Conservation (phyloP, 2,888 invertebrate genomes). For the Callyntrura guangdongensis region DNA sequence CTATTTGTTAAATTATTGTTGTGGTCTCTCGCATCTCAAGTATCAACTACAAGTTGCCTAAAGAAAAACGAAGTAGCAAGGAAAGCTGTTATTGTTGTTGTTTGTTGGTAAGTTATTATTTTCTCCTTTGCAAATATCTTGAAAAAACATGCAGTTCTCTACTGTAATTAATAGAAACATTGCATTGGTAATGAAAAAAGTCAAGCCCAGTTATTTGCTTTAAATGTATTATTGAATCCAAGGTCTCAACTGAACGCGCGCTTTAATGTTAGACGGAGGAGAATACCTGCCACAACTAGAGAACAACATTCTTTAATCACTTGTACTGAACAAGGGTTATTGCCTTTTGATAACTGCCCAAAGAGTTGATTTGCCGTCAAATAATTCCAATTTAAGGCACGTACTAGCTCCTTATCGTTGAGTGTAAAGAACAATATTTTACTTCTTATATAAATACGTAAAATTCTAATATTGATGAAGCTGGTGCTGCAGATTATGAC, state of each 20-base stretch:
- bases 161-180: no score
- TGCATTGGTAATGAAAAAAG: no score
- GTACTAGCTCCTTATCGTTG: constrained; percentile 64
- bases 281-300: background rate
- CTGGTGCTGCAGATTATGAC: background rate
- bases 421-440: constrained; percentile 48
- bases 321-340: constrained; percentile 64
- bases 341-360: constrained; percentile 67
- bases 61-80: background rate
- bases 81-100: background rate
- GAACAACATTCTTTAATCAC: constrained; percentile 38
- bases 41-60: background rate
- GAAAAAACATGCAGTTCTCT: no score
- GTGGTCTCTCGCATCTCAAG: background rate
- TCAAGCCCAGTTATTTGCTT: no score
- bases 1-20: background rate
- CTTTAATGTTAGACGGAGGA: no score
- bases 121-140: constrained; percentile 9
- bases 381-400: constrained; percentile 77
- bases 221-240: no score
- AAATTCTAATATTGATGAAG: constrained; percentile 22
- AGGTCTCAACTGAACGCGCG: no score
- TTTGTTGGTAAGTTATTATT: constrained; percentile 20
- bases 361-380: constrained; percentile 70
- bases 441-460: constrained; percentile 32